Evolutionary conservation across 2,797 vertebrate genomes (phyloP).

Genomic region (Microhierax caerulescens): DNA sequence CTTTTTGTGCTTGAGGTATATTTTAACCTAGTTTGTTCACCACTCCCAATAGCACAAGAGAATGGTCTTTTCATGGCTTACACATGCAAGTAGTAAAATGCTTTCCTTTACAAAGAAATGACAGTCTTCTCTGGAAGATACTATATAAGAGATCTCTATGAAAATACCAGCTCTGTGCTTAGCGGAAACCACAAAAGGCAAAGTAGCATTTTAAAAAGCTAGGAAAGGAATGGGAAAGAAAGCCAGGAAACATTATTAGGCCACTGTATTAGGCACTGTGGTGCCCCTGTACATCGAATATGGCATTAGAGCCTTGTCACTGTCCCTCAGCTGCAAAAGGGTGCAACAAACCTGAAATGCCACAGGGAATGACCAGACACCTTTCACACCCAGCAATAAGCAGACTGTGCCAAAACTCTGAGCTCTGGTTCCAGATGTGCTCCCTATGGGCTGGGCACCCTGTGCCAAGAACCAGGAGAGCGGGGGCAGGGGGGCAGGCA

Average conservation of each 20-base stretch:
- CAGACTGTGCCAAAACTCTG: background rate
- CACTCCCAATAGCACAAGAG: background rate
- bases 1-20: background rate
- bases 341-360: background rate
- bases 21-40: background rate
- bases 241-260: background rate
- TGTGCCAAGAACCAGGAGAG: too few relatives aligned
- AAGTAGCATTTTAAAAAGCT: background rate
- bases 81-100: background rate
- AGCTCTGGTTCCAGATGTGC: background rate
- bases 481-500: too few relatives aligned
- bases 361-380: background rate
- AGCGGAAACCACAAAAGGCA: background rate
- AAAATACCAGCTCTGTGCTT: background rate
- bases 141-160: background rate
- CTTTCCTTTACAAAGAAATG: background rate
- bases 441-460: background rate
- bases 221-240: background rate
- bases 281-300: accelerated
- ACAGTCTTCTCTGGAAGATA: background rate
- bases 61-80: background rate
- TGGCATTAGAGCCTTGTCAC: background rate
- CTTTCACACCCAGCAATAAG: accelerated
- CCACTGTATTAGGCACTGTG: background rate
- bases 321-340: background rate